Conservation (phyloP, 2,797 vertebrate genomes). For the Nyctibius grandis region DNA sequence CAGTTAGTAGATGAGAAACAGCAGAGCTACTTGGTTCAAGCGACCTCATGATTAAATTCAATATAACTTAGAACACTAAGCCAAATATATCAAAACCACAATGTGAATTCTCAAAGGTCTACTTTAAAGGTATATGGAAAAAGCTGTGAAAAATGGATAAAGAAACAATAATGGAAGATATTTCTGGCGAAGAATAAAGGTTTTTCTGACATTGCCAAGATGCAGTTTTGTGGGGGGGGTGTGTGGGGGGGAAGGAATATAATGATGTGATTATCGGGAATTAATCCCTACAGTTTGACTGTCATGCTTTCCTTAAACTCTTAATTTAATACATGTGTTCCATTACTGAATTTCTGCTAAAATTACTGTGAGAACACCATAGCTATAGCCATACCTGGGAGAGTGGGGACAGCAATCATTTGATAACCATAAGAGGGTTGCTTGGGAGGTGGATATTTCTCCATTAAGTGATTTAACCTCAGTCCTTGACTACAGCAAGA, state of each 20-base stretch:
- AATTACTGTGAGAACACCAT: neutral
- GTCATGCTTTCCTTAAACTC: neutral
- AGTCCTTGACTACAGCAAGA: neutral
- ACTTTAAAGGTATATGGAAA: constrained; percentile 35
- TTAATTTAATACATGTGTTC: neutral
- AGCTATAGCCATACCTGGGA: neutral
- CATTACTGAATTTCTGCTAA: neutral
- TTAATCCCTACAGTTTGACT: neutral
- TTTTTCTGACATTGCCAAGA: neutral
- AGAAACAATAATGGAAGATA: constrained; percentile 18
- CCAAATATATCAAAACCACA: constrained; percentile 62
- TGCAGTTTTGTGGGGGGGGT: neutral
- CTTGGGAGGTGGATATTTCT: neutral
- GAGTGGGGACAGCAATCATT: neutral
- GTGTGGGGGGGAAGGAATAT: neutral
- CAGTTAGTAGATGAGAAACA: constrained; percentile 74
- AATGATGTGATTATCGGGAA: neutral
- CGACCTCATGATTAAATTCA: constrained; percentile 72
- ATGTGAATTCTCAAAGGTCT: constrained; percentile 58
- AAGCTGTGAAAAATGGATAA: neutral
- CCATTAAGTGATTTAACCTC: neutral
- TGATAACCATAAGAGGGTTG: neutral
- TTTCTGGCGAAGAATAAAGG: neutral
- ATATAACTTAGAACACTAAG: constrained; percentile 63
- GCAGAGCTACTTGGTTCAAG: constrained; percentile 67